These are phyloP conservation scores for Polydrusus pterygomalis DNA, from an alignment of 2,888 invertebrate species.

Conservation along the genomic window DNA sequence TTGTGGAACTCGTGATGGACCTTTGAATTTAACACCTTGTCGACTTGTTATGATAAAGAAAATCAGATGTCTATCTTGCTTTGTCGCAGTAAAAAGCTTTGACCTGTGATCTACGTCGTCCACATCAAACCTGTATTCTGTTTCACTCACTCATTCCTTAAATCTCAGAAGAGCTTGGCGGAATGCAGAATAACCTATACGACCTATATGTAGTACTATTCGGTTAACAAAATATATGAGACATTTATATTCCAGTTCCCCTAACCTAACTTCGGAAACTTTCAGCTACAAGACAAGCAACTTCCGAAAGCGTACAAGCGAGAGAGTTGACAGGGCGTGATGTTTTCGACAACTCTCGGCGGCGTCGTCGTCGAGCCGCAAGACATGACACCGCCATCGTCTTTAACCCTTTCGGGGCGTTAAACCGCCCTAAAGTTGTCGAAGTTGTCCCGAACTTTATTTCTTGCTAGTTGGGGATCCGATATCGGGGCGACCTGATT, in stretches of 20 bases:
- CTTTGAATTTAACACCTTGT: too few species aligned
- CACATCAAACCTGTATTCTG: too few species aligned
- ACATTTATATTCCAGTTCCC: not conserved
- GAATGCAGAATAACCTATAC: too few species aligned
- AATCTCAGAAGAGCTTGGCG: not conserved
- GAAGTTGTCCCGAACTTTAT: constrained; percentile 28
- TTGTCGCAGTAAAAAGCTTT: too few species aligned
- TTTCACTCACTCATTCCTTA: too few species aligned
- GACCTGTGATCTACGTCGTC: too few species aligned
- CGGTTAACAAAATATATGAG: too few species aligned
- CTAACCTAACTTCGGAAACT: constrained; percentile 29
- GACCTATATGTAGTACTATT: too few species aligned
- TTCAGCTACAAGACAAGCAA: constrained; percentile 38
- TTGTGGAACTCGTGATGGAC: too few species aligned
- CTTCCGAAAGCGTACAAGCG: constrained; percentile 46
- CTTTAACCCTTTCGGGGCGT: constrained; percentile 59
- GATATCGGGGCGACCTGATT: constrained; percentile 43
- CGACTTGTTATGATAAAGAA: too few species aligned
- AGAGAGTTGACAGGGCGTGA: constrained; percentile 65
- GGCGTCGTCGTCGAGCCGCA: constrained; percentile 72
- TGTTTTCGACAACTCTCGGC: constrained; percentile 68
- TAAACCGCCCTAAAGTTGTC: constrained; percentile 40
- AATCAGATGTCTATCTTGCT: too few species aligned
- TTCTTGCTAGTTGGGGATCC: constrained; percentile 26
- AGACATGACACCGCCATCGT: constrained; percentile 68